phyloP scores from a whole-genome alignment of 2,888 invertebrate species.

The Teleogryllus oceanicus region DNA sequence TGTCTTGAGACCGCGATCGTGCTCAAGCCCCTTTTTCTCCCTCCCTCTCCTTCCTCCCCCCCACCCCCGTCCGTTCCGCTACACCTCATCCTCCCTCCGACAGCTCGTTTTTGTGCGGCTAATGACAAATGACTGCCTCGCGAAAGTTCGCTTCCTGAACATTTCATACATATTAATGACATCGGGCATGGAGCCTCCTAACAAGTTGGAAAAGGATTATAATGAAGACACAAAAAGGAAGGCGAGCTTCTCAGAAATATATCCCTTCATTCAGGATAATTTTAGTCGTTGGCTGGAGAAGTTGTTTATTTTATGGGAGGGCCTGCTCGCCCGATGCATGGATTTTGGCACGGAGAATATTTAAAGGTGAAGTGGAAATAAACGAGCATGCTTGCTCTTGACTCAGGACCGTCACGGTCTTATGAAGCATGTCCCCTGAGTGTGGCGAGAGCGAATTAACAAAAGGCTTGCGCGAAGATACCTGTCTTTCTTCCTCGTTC shows the following conservation, averaged over 20 bases:
- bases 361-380: slow-evolving; percentile 1
- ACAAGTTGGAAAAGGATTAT: slow-evolving; percentile 12
- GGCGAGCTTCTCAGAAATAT: background rate
- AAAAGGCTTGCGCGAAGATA: too few species aligned
- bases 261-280: slow-evolving; percentile 6
- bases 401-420: background rate
- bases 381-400: background rate
- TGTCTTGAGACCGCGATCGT: too few species aligned
- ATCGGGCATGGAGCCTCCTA: slow-evolving; percentile 18
- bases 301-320: slow-evolving; percentile 18
- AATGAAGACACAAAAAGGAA: slow-evolving; percentile 18
- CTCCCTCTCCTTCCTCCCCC: background rate
- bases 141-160: slow-evolving; percentile 18
- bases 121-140: slow-evolving; percentile 9
- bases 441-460: too few species aligned
- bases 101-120: background rate
- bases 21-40: too few species aligned
- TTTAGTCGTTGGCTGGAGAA: background rate
- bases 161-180: slow-evolving; percentile 18
- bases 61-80: background rate
- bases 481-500: too few species aligned
- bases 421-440: background rate
- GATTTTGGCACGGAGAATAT: slow-evolving; percentile 4
- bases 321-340: background rate
- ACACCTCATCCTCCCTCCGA: background rate